These are phyloP conservation scores for Oryctolagus cuniculus DNA, from an alignment of 2,113 vertebrate species.

Conservation along the genomic window mOryCun1.1 NC_091440.1:113430001-113430500, in stretches of 20 bases:
- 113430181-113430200: slow-evolving; percentile 66
- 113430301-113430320: slow-evolving; percentile 85
- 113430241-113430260: slow-evolving; percentile 60
- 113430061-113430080: slow-evolving; percentile 24
- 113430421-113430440: slow-evolving; percentile 96
- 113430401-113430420: slow-evolving; percentile 95
- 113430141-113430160: slow-evolving; percentile 15
- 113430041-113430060: slow-evolving; percentile 31
- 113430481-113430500: slow-evolving; percentile 83
- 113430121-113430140: slow-evolving; percentile 20
- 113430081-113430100: slow-evolving; percentile 31
- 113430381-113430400: slow-evolving; percentile 97
- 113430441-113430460: slow-evolving; percentile 97
- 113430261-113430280: slow-evolving; percentile 80
- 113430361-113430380: slow-evolving; percentile 91
- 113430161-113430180: background rate
- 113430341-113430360: slow-evolving; percentile 36
- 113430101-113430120: slow-evolving; percentile 34
- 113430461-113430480: slow-evolving; percentile 93
- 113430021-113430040: slow-evolving; percentile 60
- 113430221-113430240: slow-evolving; percentile 57
- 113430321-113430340: slow-evolving; percentile 67
- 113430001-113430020: slow-evolving; percentile 58
- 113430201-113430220: slow-evolving; percentile 62
- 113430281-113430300: slow-evolving; percentile 89